A percentile compares a stretch with the other conserved stretches of the same genome.
Evolutionary conservation across 2,888 invertebrate genomes (phyloP).

Genomic region (Sympetrum striolatum): DNA sequence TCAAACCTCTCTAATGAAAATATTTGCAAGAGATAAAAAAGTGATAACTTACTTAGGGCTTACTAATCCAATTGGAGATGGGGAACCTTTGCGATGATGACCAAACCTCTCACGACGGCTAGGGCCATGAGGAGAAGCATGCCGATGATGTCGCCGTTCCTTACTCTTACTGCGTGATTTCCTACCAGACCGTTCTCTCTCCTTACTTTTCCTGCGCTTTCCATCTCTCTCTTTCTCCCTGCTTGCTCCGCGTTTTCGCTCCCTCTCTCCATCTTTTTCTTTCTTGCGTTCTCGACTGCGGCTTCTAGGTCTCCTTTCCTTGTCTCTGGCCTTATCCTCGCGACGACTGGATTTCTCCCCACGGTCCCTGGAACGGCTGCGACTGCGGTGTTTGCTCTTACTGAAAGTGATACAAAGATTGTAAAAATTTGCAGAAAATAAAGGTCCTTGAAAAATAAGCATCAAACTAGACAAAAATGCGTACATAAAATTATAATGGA

Average conservation of each 20-base stretch:
- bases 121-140: conserved; percentile 46
- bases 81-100: conserved; percentile 44
- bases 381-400: conserved; percentile 58
- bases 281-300: conserved; percentile 49
- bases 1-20: too few relatives aligned
- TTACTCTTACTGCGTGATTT: conserved; percentile 56
- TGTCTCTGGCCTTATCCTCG: conserved; percentile 14
- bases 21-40: not conserved
- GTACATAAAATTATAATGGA: too few relatives aligned
- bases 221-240: conserved; percentile 48
- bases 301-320: conserved; percentile 50
- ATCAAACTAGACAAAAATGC: too few relatives aligned
- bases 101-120: conserved; percentile 50
- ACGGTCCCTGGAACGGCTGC: conserved; percentile 56
- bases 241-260: conserved; percentile 45
- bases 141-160: conserved; percentile 50
- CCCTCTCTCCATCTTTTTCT: conserved; percentile 45
- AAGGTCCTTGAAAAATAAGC: too few relatives aligned
- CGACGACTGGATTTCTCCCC: conserved; percentile 3
- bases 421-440: not conserved
- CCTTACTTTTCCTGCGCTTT: conserved; percentile 54
- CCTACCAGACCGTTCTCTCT: conserved; percentile 52
- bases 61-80: conserved; percentile 20
- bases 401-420: conserved; percentile 53
- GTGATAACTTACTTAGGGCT: not conserved